phyloP scores from a whole-genome alignment of 2,113 vertebrate species.

The Conger conger region DNA sequence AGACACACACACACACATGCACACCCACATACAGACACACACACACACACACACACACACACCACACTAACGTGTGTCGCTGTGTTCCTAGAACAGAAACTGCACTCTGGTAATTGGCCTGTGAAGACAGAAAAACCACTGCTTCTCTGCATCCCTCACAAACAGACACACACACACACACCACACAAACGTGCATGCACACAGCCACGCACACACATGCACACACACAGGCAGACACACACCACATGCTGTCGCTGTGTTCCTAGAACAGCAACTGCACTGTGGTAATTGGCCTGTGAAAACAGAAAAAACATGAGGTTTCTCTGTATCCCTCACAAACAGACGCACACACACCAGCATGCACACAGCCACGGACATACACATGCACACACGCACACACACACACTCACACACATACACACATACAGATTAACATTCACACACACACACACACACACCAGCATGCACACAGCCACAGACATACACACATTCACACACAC shows the following conservation, averaged over 20 bases:
- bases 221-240: too few species aligned
- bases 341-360: neutral
- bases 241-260: constrained; percentile 23
- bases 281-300: constrained; percentile 37
- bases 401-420: neutral
- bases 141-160: constrained; percentile 13
- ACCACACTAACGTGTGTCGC: too few species aligned
- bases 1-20: too few species aligned
- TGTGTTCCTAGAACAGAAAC: too few species aligned
- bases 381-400: constrained; percentile 9
- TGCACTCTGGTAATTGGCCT: constrained; percentile 34
- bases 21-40: too few species aligned
- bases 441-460: constrained; percentile 10
- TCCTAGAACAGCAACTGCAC: constrained; percentile 22
- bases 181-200: too few species aligned
- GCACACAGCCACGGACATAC: constrained; percentile 1
- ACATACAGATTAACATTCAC: constrained; percentile 3
- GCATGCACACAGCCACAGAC: neutral
- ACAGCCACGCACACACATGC: too few species aligned
- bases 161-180: too few species aligned
- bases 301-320: constrained; percentile 28
- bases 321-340: neutral
- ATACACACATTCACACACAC: neutral
- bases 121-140: constrained; percentile 33
- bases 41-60: too few species aligned